These are phyloP conservation scores for Erythrocercus mccallii DNA, from an alignment of 2,113 vertebrate species.

Conservation along the genomic window DNA sequence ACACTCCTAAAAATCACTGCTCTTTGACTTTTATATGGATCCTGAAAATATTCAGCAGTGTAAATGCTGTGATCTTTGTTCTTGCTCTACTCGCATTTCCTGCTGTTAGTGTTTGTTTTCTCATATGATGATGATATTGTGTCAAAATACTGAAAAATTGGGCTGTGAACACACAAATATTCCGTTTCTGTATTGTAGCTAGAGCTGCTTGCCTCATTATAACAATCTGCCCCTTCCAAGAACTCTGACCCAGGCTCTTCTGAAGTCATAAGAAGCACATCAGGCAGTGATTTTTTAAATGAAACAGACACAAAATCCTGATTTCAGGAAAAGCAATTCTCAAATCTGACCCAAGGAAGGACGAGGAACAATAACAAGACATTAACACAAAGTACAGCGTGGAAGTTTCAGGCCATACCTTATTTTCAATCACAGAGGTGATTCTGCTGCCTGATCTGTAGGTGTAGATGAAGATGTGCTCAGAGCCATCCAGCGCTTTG, in stretches of 20 bases:
- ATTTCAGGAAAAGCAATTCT: neutral
- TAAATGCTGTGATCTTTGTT: neutral
- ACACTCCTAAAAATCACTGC: neutral
- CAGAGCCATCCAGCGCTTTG: slow-evolving; percentile 76
- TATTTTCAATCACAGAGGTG: slow-evolving; percentile 87
- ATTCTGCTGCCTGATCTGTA: slow-evolving; percentile 77
- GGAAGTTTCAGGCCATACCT: slow-evolving; percentile 70
- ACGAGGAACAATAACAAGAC: neutral
- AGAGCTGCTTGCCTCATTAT: neutral
- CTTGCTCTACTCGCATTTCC: neutral
- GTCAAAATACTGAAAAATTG: neutral
- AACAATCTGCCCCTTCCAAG: neutral
- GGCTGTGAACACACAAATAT: neutral
- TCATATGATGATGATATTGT: neutral
- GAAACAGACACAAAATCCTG: neutral
- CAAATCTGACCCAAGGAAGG: neutral
- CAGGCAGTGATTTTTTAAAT: neutral
- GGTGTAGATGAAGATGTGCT: slow-evolving; percentile 79
- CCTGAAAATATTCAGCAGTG: neutral
- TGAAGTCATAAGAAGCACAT: neutral
- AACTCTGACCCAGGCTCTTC: neutral
- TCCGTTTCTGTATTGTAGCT: neutral
- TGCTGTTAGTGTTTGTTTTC: neutral
- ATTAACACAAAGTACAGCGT: neutral
- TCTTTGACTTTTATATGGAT: neutral